These are phyloP conservation scores for Planococcus citri DNA, from an alignment of 1,140 invertebrate species.

Conservation along the genomic window DNA sequence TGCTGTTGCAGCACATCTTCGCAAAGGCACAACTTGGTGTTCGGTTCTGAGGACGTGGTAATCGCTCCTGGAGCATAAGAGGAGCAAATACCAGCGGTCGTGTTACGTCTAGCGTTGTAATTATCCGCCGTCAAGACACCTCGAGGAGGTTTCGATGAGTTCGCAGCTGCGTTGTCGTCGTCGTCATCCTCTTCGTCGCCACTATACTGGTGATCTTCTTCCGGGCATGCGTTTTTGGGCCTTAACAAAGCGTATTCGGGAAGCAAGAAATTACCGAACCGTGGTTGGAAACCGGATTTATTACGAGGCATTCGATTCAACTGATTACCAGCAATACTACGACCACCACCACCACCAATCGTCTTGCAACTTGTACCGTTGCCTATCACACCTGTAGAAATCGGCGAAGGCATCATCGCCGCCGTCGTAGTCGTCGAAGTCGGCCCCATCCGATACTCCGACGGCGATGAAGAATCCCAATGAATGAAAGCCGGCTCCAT, in stretches of 20 bases:
- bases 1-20: constrained; percentile 31
- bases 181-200: not conserved
- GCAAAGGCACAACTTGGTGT: constrained; percentile 27
- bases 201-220: not conserved
- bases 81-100: constrained; percentile 24
- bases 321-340: constrained; percentile 12
- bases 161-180: no score
- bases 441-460: no score
- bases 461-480: no score
- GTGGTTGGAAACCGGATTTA: constrained; percentile 23
- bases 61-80: constrained; percentile 25
- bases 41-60: constrained; percentile 4
- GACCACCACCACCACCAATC: constrained; percentile 21
- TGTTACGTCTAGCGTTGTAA: constrained; percentile 15
- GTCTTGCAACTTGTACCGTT: not conserved
- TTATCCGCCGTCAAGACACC: not conserved
- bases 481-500: no score
- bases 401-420: not conserved
- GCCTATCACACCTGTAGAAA: constrained; percentile 22
- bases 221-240: not conserved
- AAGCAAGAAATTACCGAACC: constrained; percentile 23
- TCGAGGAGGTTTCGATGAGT: not conserved
- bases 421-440: no score
- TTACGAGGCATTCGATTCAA: not conserved
- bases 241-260: constrained; percentile 22